Evolutionary conservation across 2,113 vertebrate species (phyloP).

Genomic region (Python bivittatus): DNA sequence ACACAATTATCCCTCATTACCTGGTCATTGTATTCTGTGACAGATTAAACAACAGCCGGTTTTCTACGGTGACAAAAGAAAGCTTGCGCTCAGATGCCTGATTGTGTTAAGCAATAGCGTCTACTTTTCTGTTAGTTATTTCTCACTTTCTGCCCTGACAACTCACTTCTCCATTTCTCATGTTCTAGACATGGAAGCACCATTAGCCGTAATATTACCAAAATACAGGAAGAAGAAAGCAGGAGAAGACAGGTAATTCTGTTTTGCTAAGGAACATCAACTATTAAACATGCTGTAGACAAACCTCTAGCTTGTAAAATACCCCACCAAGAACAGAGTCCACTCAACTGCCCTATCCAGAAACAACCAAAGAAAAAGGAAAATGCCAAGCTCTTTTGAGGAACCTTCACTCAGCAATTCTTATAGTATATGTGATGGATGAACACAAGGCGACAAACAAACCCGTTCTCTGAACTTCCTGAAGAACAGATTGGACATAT

Average conservation of each 20-base stretch:
- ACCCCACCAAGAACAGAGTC: background rate
- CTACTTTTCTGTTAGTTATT: background rate
- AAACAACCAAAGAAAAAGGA: background rate
- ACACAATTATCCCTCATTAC: conserved; percentile 10
- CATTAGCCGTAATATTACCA: conserved; percentile 14
- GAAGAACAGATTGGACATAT: conserved; percentile 33
- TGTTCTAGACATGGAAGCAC: background rate
- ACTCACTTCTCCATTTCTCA: background rate
- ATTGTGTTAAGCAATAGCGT: conserved; percentile 1
- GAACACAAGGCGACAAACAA: background rate
- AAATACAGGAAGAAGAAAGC: background rate
- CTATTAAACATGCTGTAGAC: conserved; percentile 14
- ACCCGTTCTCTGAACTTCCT: conserved; percentile 3
- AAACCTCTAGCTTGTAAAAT: background rate
- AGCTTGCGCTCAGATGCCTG: background rate
- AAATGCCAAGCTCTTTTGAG: background rate
- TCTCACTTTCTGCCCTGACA: background rate
- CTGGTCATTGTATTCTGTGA: background rate
- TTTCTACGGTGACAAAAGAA: background rate
- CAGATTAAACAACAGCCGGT: background rate
- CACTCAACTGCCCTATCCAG: background rate
- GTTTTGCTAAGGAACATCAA: conserved; percentile 5
- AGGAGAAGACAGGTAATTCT: background rate
- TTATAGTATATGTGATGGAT: background rate
- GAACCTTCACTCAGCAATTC: background rate